phyloP scores from a whole-genome alignment of 1,140 invertebrate species.

The Papilio polyxenes region DNA sequence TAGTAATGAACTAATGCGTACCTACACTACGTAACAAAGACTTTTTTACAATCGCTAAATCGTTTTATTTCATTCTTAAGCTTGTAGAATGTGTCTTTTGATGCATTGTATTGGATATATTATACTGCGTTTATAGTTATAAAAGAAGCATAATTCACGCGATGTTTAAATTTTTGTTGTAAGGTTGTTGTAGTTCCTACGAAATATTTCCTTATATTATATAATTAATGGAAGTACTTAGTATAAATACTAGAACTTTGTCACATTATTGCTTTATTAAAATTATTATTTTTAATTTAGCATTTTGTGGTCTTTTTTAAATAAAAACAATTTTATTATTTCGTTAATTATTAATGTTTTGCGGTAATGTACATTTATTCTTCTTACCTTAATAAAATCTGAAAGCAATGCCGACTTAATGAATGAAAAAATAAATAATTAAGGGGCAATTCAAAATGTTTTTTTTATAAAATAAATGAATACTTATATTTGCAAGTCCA shows the following conservation, averaged over 20 bases:
- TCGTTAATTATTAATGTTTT: too few relatives aligned
- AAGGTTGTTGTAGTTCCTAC: too few relatives aligned
- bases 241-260: too few relatives aligned
- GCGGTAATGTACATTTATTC: too few relatives aligned
- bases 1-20: conserved; percentile 11
- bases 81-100: background rate
- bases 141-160: too few relatives aligned
- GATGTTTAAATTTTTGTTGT: too few relatives aligned
- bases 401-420: background rate
- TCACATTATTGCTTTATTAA: background rate
- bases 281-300: background rate
- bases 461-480: background rate
- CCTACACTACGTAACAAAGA: background rate
- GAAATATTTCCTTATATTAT: too few relatives aligned
- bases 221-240: too few relatives aligned
- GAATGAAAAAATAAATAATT: background rate
- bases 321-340: too few relatives aligned
- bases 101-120: background rate
- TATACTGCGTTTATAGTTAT: too few relatives aligned
- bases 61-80: background rate
- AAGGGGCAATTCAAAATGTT: background rate
- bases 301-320: background rate
- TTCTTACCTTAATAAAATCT: background rate
- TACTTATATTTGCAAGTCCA: background rate
- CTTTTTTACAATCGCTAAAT: background rate